A percentile compares a stretch with the other conserved stretches of the same genome.
phyloP scores from a whole-genome alignment of 2,113 vertebrate genomes.

The Picathartes gymnocephalus region DNA sequence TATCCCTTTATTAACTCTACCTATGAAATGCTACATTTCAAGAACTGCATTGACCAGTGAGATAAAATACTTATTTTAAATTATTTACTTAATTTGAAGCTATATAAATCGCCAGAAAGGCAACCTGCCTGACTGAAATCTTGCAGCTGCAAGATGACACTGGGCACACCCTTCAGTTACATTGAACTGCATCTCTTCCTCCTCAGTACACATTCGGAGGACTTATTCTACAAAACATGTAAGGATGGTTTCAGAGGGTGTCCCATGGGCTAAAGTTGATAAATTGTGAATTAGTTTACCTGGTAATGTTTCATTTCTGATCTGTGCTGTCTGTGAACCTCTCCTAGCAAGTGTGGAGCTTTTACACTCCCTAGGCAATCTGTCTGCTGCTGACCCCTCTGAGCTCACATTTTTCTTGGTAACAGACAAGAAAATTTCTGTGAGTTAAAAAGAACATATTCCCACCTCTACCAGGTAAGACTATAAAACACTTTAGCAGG shows the following conservation, averaged over 20 bases:
- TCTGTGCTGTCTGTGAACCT: not conserved
- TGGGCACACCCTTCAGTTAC: not conserved
- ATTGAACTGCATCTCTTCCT: not conserved
- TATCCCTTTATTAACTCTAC: not conserved
- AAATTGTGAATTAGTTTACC: constrained; percentile 10
- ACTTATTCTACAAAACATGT: not conserved
- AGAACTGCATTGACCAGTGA: not conserved
- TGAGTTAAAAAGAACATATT: not conserved
- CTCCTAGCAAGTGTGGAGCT: not conserved
- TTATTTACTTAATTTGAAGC: not conserved
- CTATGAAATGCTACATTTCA: not conserved
- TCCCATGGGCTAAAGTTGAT: not conserved
- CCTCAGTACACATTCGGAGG: not conserved
- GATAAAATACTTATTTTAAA: not conserved
- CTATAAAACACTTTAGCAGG: not conserved
- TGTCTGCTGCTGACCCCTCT: not conserved
- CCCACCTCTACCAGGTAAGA: not conserved
- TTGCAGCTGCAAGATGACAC: not conserved
- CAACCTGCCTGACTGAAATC: not conserved
- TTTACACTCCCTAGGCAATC: not conserved
- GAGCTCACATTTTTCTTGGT: not conserved
- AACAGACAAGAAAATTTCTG: not conserved
- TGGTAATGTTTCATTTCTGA: not conserved
- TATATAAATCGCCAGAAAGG: not conserved
- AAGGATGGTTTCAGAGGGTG: not conserved